Conservation (phyloP, 2,888 invertebrate genomes). For the Leptopilina drosophilae region DNA sequence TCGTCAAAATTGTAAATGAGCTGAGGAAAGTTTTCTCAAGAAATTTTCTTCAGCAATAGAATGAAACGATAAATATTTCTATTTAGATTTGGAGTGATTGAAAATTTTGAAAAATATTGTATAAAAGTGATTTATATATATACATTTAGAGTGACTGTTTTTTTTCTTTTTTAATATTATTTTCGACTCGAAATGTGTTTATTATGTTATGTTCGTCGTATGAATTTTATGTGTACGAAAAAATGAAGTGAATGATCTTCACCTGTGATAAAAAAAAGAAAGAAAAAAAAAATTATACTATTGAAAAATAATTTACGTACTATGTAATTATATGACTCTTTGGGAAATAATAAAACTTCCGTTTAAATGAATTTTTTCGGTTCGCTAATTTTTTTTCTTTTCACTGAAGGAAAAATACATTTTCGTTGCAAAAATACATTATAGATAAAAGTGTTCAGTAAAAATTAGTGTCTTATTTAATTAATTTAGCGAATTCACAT, state of each 20-base stretch:
- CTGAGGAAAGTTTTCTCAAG: too few relatives aligned
- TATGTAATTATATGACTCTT: slow-evolving; percentile 13
- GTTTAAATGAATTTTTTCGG: not conserved
- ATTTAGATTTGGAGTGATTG: too few relatives aligned
- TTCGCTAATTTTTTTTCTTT: not conserved
- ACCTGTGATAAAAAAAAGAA: slow-evolving; percentile 37
- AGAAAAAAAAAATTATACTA: not conserved
- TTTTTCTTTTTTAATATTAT: not conserved
- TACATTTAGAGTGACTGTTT: not conserved
- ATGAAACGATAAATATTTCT: too few relatives aligned
- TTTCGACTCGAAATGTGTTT: not conserved
- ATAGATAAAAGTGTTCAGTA: too few relatives aligned
- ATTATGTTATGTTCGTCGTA: not conserved
- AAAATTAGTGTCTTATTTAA: too few relatives aligned
- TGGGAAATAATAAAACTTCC: slow-evolving; percentile 19
- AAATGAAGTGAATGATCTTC: slow-evolving; percentile 17
- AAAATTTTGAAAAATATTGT: not conserved
- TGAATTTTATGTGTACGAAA: not conserved
- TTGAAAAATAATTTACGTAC: not conserved
- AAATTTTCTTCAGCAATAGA: too few relatives aligned
- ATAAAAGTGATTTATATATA: not conserved
- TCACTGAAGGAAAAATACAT: not conserved
- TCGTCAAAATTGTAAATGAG: too few relatives aligned
- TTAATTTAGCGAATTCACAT: too few relatives aligned
- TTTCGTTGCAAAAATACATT: too few relatives aligned